Base-by-base conservation (phyloP, 2,113 vertebrate species). In the Hippoglossus stenolepis region DNA sequence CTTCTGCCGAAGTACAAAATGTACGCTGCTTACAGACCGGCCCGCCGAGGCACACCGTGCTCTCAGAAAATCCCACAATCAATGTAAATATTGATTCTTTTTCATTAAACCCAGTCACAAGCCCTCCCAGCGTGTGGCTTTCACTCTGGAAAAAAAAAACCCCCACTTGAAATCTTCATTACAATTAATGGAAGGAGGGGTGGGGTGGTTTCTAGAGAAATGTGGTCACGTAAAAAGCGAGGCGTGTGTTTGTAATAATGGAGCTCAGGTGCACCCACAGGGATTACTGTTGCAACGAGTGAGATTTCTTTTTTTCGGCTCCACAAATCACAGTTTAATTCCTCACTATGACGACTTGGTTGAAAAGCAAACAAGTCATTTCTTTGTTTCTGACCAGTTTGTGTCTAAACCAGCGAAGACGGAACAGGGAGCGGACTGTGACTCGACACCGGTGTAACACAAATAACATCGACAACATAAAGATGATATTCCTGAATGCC, bases 11-110 rank as follows among this genome's bases (percentile, higher is more conserved):
- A 81, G 75, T 18, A 59, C 35, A 28, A 79, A 84, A 86, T 83
- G 28, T 79, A 86, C 73, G 74, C 79, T 26, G 40, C 60, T 7
- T 12, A 43, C 40, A 63, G 58, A 86, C 38, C 1, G 20, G 65
- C 26, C 73, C 75, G 59, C 21, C 5, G 65, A 71, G 68, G 57
- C 60, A 53, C 54, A n/a, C 2, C 24, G 31, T 20, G 35, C 56
- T 74, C 70, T 79, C 54, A 68, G 72, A 80, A 89, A 82, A 83
- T 60, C 69, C 89, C 73, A 18, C 78, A 82, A 89, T 89, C 76
- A 83, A 83, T 89, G 61, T 45, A 35, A 70, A 84, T 79, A 92
- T 90, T 79, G 87, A 91, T 87, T 79, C 28, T 70, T 53, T 70
- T 74, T 87, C 84, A 88, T 87, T 86, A 81, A 86, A 80, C 81